Evolutionary conservation across 1,140 invertebrate species (phyloP).

Genomic region (Aphaenogaster floridana): DNA sequence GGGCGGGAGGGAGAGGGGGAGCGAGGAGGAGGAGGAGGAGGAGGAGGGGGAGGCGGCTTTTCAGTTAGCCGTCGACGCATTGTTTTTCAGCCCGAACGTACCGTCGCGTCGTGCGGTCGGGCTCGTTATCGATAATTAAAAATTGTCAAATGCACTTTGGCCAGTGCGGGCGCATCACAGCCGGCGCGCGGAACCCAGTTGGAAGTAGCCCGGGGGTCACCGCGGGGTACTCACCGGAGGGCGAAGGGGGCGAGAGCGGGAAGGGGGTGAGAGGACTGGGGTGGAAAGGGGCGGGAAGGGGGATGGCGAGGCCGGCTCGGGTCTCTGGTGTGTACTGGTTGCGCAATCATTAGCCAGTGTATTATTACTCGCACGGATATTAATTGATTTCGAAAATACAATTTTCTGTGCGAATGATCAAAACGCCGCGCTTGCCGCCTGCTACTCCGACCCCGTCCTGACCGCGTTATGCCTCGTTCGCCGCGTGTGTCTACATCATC

Average conservation of each 20-base stretch:
- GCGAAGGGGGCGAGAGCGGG: conserved; percentile 36
- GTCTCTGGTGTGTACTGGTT: conserved; percentile 55
- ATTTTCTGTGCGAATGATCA: conserved; percentile 86
- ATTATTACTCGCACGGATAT: conserved; percentile 85
- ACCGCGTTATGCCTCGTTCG: conserved; percentile 46
- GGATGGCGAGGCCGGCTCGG: conserved; percentile 38
- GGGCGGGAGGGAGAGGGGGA: background rate
- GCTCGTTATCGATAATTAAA: conserved; percentile 84
- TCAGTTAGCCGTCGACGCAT: conserved; percentile 70
- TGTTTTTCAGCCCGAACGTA: conserved; percentile 66
- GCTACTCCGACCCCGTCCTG: conserved; percentile 19
- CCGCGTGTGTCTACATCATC: conserved; percentile 55
- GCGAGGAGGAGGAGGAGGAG: background rate
- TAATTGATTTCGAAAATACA: conserved; percentile 86
- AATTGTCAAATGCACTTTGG: conserved; percentile 86
- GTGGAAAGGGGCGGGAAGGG: background rate
- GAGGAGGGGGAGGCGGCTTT: conserved; percentile 16
- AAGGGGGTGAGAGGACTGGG: background rate
- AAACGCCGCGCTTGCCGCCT: conserved; percentile 75
- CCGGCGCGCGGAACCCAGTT: conserved; percentile 76
- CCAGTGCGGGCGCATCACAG: conserved; percentile 69
- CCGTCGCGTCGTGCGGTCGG: conserved; percentile 69
- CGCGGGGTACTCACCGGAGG: conserved; percentile 67
- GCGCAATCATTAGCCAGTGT: conserved; percentile 83
- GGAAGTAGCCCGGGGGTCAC: conserved; percentile 78